A percentile compares a stretch with the other conserved stretches of the same genome.
phyloP scores from a whole-genome alignment of 2,113 vertebrate genomes.

The Entelurus aequoreus region DNA sequence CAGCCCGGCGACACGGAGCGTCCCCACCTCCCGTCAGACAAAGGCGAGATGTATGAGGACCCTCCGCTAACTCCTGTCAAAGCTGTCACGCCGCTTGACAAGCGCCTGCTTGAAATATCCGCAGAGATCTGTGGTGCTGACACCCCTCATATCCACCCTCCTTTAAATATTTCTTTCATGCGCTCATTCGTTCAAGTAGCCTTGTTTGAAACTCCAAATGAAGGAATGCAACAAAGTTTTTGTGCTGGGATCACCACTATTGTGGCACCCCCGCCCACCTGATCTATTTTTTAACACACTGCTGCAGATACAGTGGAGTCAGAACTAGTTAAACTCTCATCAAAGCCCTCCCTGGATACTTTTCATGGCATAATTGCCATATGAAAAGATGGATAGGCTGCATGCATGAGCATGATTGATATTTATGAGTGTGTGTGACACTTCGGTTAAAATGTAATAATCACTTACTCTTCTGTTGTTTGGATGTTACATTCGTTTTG shows the following conservation, averaged over 20 bases:
- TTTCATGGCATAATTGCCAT: background rate
- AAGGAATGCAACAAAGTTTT: background rate
- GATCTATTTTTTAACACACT: too few relatives aligned
- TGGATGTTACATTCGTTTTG: too few relatives aligned
- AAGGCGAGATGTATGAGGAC: constrained; percentile 44
- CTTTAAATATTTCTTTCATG: constrained; percentile 37
- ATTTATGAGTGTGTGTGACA: background rate
- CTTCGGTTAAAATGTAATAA: too few relatives aligned
- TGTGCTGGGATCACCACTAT: too few relatives aligned
- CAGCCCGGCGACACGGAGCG: constrained; percentile 32
- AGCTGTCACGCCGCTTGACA: constrained; percentile 64
- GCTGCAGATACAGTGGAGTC: too few relatives aligned
- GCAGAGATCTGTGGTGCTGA: constrained; percentile 32
- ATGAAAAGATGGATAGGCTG: background rate
- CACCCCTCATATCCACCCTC: constrained; percentile 6
- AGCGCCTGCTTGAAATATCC: constrained; percentile 44
- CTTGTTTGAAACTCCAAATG: constrained; percentile 20
- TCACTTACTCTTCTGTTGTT: too few relatives aligned
- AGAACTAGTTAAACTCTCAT: too few relatives aligned
- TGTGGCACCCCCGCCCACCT: too few relatives aligned
- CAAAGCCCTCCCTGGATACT: too few relatives aligned
- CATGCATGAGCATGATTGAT: background rate
- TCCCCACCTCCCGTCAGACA: constrained; percentile 48
- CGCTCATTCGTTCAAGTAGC: constrained; percentile 28
- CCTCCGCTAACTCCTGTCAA: constrained; percentile 57